Conservation (phyloP, 2,888 invertebrate genomes). For the Galerucella calmariensis region DNA sequence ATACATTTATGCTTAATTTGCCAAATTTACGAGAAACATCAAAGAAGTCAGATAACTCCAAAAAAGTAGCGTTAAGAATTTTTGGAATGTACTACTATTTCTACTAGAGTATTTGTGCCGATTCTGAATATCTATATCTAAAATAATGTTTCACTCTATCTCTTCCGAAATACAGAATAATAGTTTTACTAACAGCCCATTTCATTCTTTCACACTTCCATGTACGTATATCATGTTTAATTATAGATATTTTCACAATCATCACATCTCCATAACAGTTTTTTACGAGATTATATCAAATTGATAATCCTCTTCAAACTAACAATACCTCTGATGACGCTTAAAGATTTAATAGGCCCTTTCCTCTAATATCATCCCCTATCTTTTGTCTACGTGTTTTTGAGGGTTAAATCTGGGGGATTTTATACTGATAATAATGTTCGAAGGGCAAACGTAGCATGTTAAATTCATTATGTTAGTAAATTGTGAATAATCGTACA, state of each 20-base stretch:
- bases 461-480: conserved; percentile 41
- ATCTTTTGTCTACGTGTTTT: conserved; percentile 34
- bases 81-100: too few relatives aligned
- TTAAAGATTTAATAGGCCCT: conserved; percentile 40
- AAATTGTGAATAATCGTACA: conserved; percentile 34
- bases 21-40: too few relatives aligned
- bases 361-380: conserved; percentile 34
- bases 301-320: conserved; percentile 25
- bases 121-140: too few relatives aligned
- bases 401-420: conserved; percentile 31
- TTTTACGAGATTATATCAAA: conserved; percentile 27
- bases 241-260: neutral
- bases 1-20: too few relatives aligned
- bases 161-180: too few relatives aligned
- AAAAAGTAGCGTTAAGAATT: too few relatives aligned
- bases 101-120: too few relatives aligned
- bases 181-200: neutral
- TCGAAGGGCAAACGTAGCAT: conserved; percentile 38
- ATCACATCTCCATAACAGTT: neutral
- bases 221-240: neutral
- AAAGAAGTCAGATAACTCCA: too few relatives aligned
- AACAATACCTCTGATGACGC: conserved; percentile 39
- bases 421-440: conserved; percentile 36
- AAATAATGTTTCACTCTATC: too few relatives aligned
- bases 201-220: neutral